Evolutionary conservation across 2,113 vertebrate species (phyloP).

Genomic region (Scartelaos histophorus): DNA sequence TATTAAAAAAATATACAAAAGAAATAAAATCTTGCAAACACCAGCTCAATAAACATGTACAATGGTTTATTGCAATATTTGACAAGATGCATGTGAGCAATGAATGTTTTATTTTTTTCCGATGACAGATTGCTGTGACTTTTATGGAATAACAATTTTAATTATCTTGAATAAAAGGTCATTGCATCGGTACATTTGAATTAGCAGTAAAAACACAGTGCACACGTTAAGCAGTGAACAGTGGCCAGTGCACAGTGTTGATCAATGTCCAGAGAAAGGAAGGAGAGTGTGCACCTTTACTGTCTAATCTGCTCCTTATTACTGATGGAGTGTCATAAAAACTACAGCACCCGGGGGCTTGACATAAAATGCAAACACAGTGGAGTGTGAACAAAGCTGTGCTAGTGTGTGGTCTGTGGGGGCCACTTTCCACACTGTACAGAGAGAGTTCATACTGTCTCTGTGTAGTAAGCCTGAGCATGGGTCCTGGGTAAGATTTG

Average conservation of each 20-base stretch:
- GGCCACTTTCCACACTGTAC: slow-evolving; percentile 12
- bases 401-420: neutral
- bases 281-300: slow-evolving; percentile 41
- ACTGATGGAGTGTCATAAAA: slow-evolving; percentile 55
- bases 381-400: slow-evolving; percentile 20
- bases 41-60: too few species aligned
- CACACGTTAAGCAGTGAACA: slow-evolving; percentile 9
- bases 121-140: too few species aligned
- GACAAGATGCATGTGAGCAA: too few species aligned
- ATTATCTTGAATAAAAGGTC: slow-evolving; percentile 21
- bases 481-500: neutral
- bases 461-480: neutral
- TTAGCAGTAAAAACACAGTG: neutral
- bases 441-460: slow-evolving; percentile 1
- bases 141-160: slow-evolving; percentile 7
- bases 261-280: slow-evolving; percentile 9
- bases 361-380: slow-evolving; percentile 50
- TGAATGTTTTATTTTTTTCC: too few species aligned
- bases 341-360: slow-evolving; percentile 46
- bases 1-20: too few species aligned
- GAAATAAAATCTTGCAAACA: neutral
- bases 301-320: slow-evolving; percentile 61
- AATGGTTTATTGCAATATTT: too few species aligned
- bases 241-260: neutral
- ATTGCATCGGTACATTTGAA: neutral